Evolutionary conservation across 2,113 vertebrate species (phyloP).

Genomic region (Prunella himalayana): DNA sequence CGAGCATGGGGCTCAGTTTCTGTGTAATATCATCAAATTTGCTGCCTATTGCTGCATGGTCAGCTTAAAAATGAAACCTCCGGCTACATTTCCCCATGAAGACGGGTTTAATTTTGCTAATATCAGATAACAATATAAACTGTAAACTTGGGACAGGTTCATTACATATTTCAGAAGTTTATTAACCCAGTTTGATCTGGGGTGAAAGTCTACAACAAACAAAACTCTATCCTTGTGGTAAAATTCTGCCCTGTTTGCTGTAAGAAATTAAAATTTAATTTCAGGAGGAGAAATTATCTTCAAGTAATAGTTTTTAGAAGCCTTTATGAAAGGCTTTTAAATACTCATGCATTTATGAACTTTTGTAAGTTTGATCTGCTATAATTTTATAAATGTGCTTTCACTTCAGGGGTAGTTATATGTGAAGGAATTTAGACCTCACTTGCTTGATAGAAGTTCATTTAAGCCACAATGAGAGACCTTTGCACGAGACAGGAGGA

Average conservation of each 20-base stretch:
- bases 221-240: neutral
- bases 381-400: neutral
- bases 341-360: neutral
- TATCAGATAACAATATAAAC: neutral
- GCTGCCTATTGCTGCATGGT: neutral
- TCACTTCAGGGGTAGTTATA: neutral
- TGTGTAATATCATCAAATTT: neutral
- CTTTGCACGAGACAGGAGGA: neutral
- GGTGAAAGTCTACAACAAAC: neutral
- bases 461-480: neutral
- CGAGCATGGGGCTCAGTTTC: neutral
- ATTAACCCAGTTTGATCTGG: neutral
- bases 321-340: neutral
- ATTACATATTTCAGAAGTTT: neutral
- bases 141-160: neutral
- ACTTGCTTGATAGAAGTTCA: neutral
- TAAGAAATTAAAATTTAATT: neutral
- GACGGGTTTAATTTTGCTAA: neutral
- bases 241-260: neutral
- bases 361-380: neutral
- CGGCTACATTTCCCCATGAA: neutral
- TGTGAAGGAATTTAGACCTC: neutral
- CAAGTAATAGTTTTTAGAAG: neutral
- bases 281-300: neutral
- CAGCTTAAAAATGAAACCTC: neutral